These are phyloP conservation scores for Pristionchus mayeri DNA, from an alignment of 2,888 invertebrate species.

Conservation along the genomic window DNA sequence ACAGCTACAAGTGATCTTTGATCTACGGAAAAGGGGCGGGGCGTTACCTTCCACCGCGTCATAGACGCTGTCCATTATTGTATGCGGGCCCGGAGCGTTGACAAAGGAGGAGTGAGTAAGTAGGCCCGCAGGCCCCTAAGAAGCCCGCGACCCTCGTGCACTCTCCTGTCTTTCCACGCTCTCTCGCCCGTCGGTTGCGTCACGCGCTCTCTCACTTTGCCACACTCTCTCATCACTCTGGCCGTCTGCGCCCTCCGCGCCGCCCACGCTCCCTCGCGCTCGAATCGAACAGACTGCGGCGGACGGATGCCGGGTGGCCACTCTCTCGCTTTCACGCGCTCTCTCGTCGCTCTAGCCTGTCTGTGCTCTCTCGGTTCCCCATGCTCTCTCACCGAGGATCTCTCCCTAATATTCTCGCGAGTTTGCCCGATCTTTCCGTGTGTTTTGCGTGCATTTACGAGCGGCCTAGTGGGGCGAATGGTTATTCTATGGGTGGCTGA, in stretches of 20 bases:
- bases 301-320: neutral
- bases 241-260: constrained; percentile 3
- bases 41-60: constrained; percentile 62
- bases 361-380: constrained; percentile 6
- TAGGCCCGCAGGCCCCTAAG: neutral
- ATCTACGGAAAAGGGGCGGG: constrained; percentile 33
- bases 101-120: neutral
- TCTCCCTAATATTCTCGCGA: neutral
- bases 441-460: neutral
- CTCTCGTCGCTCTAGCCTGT: constrained; percentile 1
- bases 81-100: neutral
- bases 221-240: neutral
- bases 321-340: neutral
- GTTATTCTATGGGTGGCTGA: neutral
- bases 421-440: neutral
- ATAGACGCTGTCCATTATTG: constrained; percentile 59
- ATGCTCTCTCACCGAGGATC: neutral
- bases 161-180: constrained; percentile 18
- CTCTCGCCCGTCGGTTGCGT: constrained; percentile 29
- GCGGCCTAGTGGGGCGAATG: neutral
- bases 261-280: constrained; percentile 12
- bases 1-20: constrained; percentile 59
- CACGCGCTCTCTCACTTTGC: neutral
- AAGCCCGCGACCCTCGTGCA: neutral
- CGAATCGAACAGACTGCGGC: constrained; percentile 11